Evolutionary conservation across 2,888 invertebrate species (phyloP).

Genomic region (Folsomia manolachei): DNA sequence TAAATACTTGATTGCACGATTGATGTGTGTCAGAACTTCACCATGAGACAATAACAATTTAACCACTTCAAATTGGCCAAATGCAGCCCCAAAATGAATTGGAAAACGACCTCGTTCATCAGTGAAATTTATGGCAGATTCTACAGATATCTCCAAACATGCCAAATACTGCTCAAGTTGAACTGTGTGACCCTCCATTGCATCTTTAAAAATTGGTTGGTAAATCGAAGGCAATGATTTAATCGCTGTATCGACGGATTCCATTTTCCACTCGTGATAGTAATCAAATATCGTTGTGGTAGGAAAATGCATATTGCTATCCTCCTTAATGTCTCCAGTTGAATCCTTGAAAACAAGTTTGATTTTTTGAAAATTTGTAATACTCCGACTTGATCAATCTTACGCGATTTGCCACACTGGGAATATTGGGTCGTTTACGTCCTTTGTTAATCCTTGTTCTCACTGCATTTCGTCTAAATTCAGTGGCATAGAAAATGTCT

Average conservation of each 20-base stretch:
- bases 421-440: neutral
- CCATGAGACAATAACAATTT: neutral
- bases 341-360: no score
- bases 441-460: neutral
- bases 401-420: neutral
- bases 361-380: no score
- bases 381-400: no score
- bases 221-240: neutral
- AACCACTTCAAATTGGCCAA: neutral
- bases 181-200: neutral
- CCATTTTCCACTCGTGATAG: neutral
- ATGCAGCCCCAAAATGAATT: constrained; percentile 10
- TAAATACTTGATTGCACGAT: neutral
- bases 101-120: constrained; percentile 3
- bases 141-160: neutral
- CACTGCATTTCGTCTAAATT: neutral
- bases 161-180: neutral
- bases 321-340: no score
- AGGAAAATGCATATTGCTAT: no score
- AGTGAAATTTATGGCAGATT: neutral
- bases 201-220: neutral
- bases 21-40: neutral
- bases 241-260: neutral
- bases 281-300: neutral
- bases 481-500: no score